These are phyloP conservation scores for Siniperca chuatsi DNA, from an alignment of 2,113 vertebrate species.

Conservation along the genomic window DNA sequence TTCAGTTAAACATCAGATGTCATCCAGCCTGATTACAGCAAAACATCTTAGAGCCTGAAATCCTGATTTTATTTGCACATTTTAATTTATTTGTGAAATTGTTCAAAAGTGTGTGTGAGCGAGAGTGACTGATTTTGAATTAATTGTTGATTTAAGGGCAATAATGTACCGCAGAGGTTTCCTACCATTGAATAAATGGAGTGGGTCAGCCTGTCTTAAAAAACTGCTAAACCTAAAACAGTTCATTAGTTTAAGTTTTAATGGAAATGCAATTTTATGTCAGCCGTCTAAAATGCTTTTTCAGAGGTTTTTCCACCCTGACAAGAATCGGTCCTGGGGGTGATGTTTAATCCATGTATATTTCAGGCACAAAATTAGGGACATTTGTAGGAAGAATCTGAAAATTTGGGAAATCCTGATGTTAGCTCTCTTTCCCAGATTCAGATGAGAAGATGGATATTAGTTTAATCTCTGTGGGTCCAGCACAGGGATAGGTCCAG, in stretches of 20 bases:
- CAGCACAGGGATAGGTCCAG: background rate
- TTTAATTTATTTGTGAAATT: constrained; percentile 44
- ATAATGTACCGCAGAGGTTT: constrained; percentile 31
- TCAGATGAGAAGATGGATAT: background rate
- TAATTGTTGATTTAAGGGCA: constrained; percentile 34
- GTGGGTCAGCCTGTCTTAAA: constrained; percentile 4
- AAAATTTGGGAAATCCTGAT: background rate
- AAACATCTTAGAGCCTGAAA: background rate
- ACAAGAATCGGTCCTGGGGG: background rate
- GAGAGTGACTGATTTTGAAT: constrained; percentile 14
- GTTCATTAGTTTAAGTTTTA: background rate
- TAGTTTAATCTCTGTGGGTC: background rate
- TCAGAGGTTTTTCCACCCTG: background rate
- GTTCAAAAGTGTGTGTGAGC: background rate
- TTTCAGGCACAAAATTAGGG: background rate
- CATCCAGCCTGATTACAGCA: constrained; percentile 21
- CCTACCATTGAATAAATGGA: background rate
- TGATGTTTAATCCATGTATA: background rate
- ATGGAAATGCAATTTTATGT: background rate
- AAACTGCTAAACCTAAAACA: background rate
- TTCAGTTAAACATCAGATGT: constrained; percentile 3
- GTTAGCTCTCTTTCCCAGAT: background rate
- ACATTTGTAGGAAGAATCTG: background rate
- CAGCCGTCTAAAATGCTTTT: background rate
- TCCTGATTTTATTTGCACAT: constrained; percentile 38